These are phyloP conservation scores for Rhagophthalmus giganteus DNA, from an alignment of 2,888 invertebrate genomes.

Conservation along the genomic window DNA sequence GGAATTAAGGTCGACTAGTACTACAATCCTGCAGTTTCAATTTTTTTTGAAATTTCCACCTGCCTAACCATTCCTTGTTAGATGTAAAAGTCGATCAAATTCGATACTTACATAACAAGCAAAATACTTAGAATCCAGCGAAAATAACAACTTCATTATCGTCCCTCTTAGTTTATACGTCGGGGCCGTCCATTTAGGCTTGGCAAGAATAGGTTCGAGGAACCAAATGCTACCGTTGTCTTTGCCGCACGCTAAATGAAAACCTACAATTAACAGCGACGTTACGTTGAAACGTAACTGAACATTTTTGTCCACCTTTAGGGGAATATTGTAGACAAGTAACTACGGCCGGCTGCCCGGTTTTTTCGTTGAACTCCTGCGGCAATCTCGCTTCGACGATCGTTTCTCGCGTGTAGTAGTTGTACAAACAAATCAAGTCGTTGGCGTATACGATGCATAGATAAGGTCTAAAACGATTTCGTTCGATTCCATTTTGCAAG, in stretches of 20 bases:
- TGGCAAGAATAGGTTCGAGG: slow-evolving; percentile 62
- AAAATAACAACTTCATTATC: slow-evolving; percentile 61
- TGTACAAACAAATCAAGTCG: slow-evolving; percentile 56
- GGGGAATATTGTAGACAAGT: slow-evolving; percentile 61
- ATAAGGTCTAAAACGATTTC: slow-evolving; percentile 51
- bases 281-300: too few species aligned
- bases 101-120: slow-evolving; percentile 63
- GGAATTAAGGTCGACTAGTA: too few species aligned
- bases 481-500: too few species aligned
- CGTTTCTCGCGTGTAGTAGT: slow-evolving; percentile 50
- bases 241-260: slow-evolving; percentile 63
- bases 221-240: slow-evolving; percentile 64
- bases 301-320: too few species aligned
- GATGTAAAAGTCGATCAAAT: too few species aligned
- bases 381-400: slow-evolving; percentile 33
- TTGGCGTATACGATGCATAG: slow-evolving; percentile 58
- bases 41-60: too few species aligned
- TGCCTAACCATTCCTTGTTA: too few species aligned
- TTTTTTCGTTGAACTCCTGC: slow-evolving; percentile 7
- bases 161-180: slow-evolving; percentile 55
- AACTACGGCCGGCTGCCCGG: slow-evolving; percentile 21
- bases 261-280: slow-evolving; percentile 54
- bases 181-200: slow-evolving; percentile 55
- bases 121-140: slow-evolving; percentile 59
- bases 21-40: too few species aligned